phyloP scores from a whole-genome alignment of 2,113 vertebrate genomes.

The Seriola dumerili region DNA sequence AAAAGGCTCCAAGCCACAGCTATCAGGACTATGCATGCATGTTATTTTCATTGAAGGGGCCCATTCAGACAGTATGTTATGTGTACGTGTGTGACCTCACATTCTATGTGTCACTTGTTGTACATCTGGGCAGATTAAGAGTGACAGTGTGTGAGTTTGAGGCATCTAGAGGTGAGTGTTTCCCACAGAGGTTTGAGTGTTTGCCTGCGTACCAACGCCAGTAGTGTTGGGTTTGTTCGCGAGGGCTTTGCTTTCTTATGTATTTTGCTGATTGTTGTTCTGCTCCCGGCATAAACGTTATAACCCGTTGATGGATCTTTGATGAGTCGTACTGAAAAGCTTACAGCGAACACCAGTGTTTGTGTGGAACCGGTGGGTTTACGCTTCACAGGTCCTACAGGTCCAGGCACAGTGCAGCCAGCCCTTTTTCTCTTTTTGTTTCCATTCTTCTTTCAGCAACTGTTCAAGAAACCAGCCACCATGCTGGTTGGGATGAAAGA shows the following conservation, averaged over 20 bases:
- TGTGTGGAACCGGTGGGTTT: slow-evolving; percentile 23
- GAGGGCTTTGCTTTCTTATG: not conserved
- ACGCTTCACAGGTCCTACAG: slow-evolving; percentile 37
- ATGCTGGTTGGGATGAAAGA: slow-evolving; percentile 77
- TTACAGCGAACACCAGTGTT: slow-evolving; percentile 25
- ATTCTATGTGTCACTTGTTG: slow-evolving; percentile 55
- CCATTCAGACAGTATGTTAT: slow-evolving; percentile 47
- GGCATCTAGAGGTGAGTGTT: slow-evolving; percentile 33
- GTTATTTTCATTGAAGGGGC: slow-evolving; percentile 54
- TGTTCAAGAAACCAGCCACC: slow-evolving; percentile 61
- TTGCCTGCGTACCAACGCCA: not conserved
- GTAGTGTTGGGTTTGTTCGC: not conserved
- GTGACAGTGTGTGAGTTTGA: slow-evolving; percentile 56
- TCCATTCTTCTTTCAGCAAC: slow-evolving; percentile 62
- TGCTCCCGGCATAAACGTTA: not conserved
- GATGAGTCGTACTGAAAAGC: slow-evolving; percentile 20
- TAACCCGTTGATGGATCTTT: slow-evolving; percentile 19
- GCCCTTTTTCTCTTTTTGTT: slow-evolving; percentile 50
- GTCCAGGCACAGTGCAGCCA: slow-evolving; percentile 43
- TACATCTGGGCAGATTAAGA: slow-evolving; percentile 60
- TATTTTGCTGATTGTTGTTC: slow-evolving; percentile 7
- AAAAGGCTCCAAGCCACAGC: slow-evolving; percentile 30
- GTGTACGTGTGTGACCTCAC: slow-evolving; percentile 64
- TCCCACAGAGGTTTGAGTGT: slow-evolving; percentile 21
- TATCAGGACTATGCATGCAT: slow-evolving; percentile 58